A percentile compares a stretch with the other conserved stretches of the same genome.
Evolutionary conservation across 2,797 vertebrate species (phyloP).

Genomic region (Presbytis comata): DNA sequence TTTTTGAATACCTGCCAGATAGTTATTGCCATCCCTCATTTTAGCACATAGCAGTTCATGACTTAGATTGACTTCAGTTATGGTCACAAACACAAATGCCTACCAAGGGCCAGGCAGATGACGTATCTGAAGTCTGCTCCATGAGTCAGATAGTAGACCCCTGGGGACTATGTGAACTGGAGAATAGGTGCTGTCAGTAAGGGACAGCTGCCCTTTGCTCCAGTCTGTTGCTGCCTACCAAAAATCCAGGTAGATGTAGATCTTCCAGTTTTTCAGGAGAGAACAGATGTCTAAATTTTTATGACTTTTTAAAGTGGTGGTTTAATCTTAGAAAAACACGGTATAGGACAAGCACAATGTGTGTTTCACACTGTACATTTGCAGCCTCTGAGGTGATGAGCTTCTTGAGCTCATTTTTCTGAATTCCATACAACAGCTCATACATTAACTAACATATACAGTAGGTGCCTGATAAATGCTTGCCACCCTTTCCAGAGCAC

Average conservation of each 20-base stretch:
- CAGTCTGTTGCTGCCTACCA: not conserved
- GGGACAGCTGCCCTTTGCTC: not conserved
- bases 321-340: not conserved
- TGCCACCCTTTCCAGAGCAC: not conserved
- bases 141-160: not conserved
- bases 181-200: not conserved
- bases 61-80: not conserved
- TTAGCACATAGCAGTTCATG: not conserved
- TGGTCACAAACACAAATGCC: not conserved
- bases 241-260: not conserved
- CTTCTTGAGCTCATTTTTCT: not conserved
- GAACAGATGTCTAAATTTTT: not conserved
- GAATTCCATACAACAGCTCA: not conserved
- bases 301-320: not conserved
- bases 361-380: not conserved
- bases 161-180: not conserved
- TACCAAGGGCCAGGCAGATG: not conserved
- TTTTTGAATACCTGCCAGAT: not conserved
- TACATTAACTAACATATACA: not conserved
- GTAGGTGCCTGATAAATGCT: not conserved
- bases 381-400: not conserved
- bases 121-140: not conserved
- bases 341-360: not conserved
- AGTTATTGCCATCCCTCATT: not conserved
- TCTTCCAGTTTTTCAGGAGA: conserved; percentile 8